Base-by-base conservation (phyloP, 1,140 invertebrate genomes). In the Lepidostoma basale region DNA sequence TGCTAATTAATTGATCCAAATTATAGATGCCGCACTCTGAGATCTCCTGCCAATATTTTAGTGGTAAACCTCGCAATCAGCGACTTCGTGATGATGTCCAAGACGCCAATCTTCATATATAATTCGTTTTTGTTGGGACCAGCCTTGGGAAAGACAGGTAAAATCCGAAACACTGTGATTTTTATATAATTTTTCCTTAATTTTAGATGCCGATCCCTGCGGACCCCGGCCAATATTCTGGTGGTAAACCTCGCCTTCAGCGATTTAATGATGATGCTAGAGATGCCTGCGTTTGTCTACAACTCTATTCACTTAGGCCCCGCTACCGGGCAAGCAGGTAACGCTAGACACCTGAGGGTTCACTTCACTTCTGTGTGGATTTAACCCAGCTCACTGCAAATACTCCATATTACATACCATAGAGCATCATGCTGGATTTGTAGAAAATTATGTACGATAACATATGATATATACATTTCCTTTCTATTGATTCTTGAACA, bases 201-300 rank as follows among this genome's bases (percentile, higher is more conserved):
- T 81, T 75, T 79, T 44, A 92, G 91, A 74, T 89, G 88, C 67
- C 86, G 87, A 73, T 84, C 85, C 0, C 79, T 94, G 26, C 82
- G 89, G 30, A 93, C 90, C 1, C 88, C 90, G 9, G 89, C 90
- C 1, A 93, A 93, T 74, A 89, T 89, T 70, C 79, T 93, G 14
- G 86, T 94, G n/a, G 84, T 90, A 40, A 93, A 92, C 77, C 83
- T 94, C 68, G 91, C 91, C 12, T 78, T 92, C 20, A 91, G 89
- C 74, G 92, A 94, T 78, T 85, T 89, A 63, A 70, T 90, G 28
- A 89, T 91, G 85, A 81, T 90, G 45, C 76, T 82, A 10, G 89
- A 91, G 77, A 88, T 86, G 59, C 89, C 89, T 0, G 80, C 91
- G 49, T 90, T 91, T 72, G 86, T 91, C 33, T 89, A 87, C 77